Base-by-base conservation (phyloP, 2,797 vertebrate species). In the Coccyzus lansbergi region DNA sequence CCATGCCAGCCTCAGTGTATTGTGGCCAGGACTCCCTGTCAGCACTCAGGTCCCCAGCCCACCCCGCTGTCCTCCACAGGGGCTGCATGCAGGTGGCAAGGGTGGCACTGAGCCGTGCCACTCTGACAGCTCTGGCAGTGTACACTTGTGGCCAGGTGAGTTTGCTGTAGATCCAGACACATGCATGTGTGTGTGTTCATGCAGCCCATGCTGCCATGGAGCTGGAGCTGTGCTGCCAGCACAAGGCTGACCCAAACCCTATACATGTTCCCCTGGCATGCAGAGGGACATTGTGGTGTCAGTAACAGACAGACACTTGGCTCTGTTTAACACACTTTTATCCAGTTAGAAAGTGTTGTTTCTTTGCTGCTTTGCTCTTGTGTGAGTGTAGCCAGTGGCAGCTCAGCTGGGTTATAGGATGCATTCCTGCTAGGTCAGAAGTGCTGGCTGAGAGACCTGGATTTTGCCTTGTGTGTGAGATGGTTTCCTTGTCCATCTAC, bases 101-200 rank as follows among this genome's bases (percentile, higher is more conserved):
- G 26, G 22, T 75, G 65, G 33, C 53, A 44, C 38, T 18, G 53
- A 78, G 46, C 46, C 1, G 0, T 33, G n/a, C 15, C 1, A 1
- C 28, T 0, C 0, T 24, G 26, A 42, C 29, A 0, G 0, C 53
- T 46, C 18, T 0, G 0, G 22, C 0, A 0, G n/a, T 4, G 2
- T 25, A 18, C n/a, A 2, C 31, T 44, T 28, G 26, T 48, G 51
- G 58, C 0, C 4, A 52, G 20, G 75, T 24, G 26, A 46, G 36
- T 36, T 24, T 26, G 44, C 80, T 21, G 22, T 48, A 31, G 24
- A 12, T 33, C 14, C 18, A 19, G 2, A 3, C 8, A 1, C 11
- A 12, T 2, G 2, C 33, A 9, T 7, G 28, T 6, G 12, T 12
- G 56, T 4, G 22, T 6, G 2, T 25, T 24, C 6, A 0, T 9